Conservation (phyloP, 1,140 invertebrate genomes). For the Drosophila nigrodunni region DNA sequence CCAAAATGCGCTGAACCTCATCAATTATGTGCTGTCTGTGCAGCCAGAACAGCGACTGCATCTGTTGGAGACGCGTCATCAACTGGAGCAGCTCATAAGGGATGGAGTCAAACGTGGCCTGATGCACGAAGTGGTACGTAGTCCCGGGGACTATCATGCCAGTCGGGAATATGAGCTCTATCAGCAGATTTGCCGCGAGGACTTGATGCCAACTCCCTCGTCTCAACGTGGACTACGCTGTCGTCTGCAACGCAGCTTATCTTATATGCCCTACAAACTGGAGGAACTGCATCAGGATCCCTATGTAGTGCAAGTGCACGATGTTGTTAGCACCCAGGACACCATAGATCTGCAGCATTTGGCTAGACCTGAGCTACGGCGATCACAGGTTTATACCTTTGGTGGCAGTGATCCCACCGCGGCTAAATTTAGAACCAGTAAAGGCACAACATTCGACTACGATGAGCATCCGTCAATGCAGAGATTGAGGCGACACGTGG, state of each 20-base stretch:
- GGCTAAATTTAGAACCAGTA: constrained; percentile 94
- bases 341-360: constrained; percentile 93
- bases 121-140: constrained; percentile 53
- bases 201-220: constrained; percentile 85
- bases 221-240: constrained; percentile 87
- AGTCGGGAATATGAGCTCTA: constrained; percentile 86
- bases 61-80: constrained; percentile 90
- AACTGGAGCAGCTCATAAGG: constrained; percentile 72
- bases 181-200: constrained; percentile 94
- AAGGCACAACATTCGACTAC: constrained; percentile 96
- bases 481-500: constrained; percentile 89
- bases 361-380: constrained; percentile 89
- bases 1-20: constrained; percentile 92
- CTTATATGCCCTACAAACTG: constrained; percentile 91
- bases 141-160: constrained; percentile 62
- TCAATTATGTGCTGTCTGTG: constrained; percentile 93
- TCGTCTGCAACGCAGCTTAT: constrained; percentile 81
- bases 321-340: constrained; percentile 94
- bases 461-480: constrained; percentile 91
- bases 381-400: constrained; percentile 60
- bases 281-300: constrained; percentile 94
- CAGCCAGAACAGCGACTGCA: constrained; percentile 92
- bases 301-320: constrained; percentile 94
- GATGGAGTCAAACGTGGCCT: constrained; percentile 67
- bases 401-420: constrained; percentile 30